Evolutionary conservation across 2,888 invertebrate species (phyloP), one percentile per base, ranked within the genome.

Genomic region (Agrochola litura): DNA sequence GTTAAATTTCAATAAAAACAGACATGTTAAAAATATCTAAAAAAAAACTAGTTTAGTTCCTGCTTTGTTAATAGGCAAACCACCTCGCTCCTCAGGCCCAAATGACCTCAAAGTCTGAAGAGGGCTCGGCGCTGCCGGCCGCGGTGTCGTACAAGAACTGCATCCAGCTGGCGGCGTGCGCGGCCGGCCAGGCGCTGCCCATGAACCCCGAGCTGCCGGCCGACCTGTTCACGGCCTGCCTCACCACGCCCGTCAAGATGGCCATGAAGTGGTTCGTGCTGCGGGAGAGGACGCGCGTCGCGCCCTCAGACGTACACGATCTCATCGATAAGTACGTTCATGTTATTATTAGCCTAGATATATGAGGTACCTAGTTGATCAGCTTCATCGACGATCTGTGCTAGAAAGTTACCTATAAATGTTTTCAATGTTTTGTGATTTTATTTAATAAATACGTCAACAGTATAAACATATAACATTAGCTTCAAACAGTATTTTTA

Each of bases 131-230:
- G 66, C 6, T 6, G 30, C 16, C 60, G 43, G 68, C 6, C n/a
- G 22, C 30, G 49, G 91, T 98, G 74, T 98, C 97, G 74, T 99
- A 98, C 95, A 98, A 98, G 93, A 98, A 98, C 95, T 99, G 99
- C 95, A 99, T 99, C 91, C 99, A 99, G 95, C 96, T 99, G 91
- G 99, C 99, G 58, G 99, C 99, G 41, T 99, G 99, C 95, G 98
- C 98, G 58, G 98, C 98, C n/a, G 98, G 98, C 90, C 99, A 99
- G 96, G 97, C 98, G 86, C 97, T 99, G 90, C 99, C 99, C 25
- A 99, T 99, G 99, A 98, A 99, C 97, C 98, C 99, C 0, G 99
- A 99, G 95, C 97, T 99, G 91, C 99, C 99, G 8, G 99, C 99
- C 4, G 99, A 98, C 96, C 97, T 99, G 90, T 99, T 99, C 97